These are phyloP conservation scores for Lordiphosa mommai DNA, from an alignment of 1,140 invertebrate genomes.

Conservation along the genomic window DNA sequence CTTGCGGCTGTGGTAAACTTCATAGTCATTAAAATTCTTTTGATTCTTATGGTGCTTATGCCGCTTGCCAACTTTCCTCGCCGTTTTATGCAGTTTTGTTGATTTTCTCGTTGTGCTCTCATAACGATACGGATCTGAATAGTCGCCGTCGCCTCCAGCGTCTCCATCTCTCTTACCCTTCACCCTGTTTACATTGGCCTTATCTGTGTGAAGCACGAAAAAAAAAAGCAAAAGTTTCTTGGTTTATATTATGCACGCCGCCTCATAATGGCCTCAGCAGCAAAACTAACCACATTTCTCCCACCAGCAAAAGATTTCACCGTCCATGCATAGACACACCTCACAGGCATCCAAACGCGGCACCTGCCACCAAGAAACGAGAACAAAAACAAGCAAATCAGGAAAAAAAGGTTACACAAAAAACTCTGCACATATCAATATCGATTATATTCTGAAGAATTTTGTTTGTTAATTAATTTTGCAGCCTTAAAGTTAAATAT, in stretches of 20 bases:
- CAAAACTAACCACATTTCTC: constrained; percentile 82
- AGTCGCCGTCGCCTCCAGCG: constrained; percentile 35
- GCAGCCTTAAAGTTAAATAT: too few species aligned
- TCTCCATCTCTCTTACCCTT: neutral
- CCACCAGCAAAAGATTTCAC: constrained; percentile 89
- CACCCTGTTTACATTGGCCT: constrained; percentile 48
- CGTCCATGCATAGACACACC: constrained; percentile 86
- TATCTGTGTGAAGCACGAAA: constrained; percentile 42
- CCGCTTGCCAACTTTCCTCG: constrained; percentile 67
- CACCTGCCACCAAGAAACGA: constrained; percentile 76
- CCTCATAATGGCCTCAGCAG: constrained; percentile 13
- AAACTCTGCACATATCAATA: constrained; percentile 13
- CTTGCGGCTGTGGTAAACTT: constrained; percentile 68
- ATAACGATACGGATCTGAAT: constrained; percentile 67
- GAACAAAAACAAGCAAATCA: constrained; percentile 1
- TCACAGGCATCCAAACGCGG: constrained; percentile 83
- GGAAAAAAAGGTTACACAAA: constrained; percentile 15
- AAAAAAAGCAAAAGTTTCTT: constrained; percentile 48
- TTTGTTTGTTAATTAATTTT: too few species aligned
- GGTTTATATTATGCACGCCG: constrained; percentile 37
- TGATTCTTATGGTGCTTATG: constrained; percentile 67
- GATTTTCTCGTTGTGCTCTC: constrained; percentile 68
- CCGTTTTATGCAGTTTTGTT: constrained; percentile 68
- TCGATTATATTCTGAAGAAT: neutral
- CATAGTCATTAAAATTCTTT: constrained; percentile 72